Conservation (phyloP, 2,888 invertebrate genomes). For the Saturnia pavonia region DNA sequence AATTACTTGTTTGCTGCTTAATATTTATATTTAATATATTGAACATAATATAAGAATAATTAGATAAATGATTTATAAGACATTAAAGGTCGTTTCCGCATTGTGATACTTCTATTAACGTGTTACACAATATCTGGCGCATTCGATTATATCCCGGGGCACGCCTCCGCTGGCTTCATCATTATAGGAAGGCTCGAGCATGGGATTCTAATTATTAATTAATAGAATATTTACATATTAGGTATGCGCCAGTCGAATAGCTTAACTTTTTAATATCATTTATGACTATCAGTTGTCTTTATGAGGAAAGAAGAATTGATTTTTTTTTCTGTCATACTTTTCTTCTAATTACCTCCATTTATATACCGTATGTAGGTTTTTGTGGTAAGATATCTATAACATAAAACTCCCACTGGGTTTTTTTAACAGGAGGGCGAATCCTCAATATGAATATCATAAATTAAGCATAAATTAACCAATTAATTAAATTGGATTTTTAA, state of each 20-base stretch:
- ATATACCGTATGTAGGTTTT: too few species aligned
- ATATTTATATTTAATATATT: too few species aligned
- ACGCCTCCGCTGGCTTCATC: constrained; percentile 9
- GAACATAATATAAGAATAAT: too few species aligned
- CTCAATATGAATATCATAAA: too few species aligned
- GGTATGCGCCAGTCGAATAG: neutral
- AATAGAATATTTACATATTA: neutral
- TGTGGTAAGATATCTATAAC: too few species aligned
- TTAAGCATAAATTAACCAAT: too few species aligned
- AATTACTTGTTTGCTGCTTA: too few species aligned
- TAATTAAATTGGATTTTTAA: too few species aligned
- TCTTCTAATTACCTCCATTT: neutral
- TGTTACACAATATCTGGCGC: neutral
- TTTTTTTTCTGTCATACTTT: neutral
- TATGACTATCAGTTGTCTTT: too few species aligned
- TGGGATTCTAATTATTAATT: constrained; percentile 5
- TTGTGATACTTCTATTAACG: neutral
- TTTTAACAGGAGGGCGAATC: too few species aligned
- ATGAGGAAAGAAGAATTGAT: neutral
- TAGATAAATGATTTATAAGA: neutral
- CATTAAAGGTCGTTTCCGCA: neutral
- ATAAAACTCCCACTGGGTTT: too few species aligned
- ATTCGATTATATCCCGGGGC: constrained; percentile 7
- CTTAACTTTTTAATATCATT: neutral
- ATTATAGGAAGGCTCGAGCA: constrained; percentile 3